Conservation (phyloP, 1,140 invertebrate species). For the Magallana angulata region DNA sequence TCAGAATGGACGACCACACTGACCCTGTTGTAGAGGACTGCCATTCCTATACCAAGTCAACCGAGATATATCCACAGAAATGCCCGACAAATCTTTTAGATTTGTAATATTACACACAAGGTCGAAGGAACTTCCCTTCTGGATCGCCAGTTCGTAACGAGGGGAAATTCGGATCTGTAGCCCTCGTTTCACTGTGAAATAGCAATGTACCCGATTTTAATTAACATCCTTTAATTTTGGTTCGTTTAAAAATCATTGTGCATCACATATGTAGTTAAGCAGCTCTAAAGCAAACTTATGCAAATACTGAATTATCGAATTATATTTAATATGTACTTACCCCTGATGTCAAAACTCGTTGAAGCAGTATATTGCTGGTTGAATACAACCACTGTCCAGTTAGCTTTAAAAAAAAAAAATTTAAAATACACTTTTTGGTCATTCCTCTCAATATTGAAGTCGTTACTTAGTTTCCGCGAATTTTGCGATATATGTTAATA, state of each 20-base stretch:
- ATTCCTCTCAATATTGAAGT: too few species aligned
- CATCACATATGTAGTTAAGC: too few species aligned
- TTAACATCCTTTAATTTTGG: too few species aligned
- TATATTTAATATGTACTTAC: not conserved
- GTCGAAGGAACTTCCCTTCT: not conserved
- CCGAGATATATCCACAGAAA: not conserved
- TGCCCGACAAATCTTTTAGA: not conserved
- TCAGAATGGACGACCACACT: too few species aligned
- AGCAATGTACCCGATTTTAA: not conserved
- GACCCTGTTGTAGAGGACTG: not conserved
- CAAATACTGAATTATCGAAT: too few species aligned
- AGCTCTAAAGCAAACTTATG: too few species aligned
- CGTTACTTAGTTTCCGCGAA: too few species aligned
- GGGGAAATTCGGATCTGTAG: not conserved
- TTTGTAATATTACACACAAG: constrained; percentile 7
- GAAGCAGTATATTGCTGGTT: not conserved
- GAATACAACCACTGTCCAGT: not conserved
- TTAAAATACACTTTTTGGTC: too few species aligned
- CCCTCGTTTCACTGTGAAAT: not conserved
- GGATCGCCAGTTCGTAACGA: not conserved
- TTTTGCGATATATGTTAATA: too few species aligned
- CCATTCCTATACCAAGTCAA: not conserved
- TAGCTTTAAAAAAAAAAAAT: not conserved
- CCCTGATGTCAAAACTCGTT: constrained; percentile 1
- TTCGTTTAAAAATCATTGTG: too few species aligned